These are phyloP conservation scores for Lagenorhynchus albirostris DNA, from an alignment of 2,113 vertebrate species.

Conservation along the genomic window DNA sequence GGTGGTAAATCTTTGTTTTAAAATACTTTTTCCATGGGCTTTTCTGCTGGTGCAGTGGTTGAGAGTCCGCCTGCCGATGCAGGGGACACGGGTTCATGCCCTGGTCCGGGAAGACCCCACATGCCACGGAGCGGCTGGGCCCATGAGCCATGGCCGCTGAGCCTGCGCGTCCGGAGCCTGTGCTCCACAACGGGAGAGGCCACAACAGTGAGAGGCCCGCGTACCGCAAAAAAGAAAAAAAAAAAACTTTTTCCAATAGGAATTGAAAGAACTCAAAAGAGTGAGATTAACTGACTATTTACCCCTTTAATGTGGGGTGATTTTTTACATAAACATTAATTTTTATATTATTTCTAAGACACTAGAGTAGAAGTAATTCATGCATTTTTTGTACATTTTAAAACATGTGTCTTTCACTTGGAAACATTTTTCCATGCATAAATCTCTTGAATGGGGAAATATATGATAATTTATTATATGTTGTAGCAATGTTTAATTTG, in stretches of 20 bases:
- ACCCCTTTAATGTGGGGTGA: neutral
- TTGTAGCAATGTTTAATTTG: neutral
- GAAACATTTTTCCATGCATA: constrained; percentile 70
- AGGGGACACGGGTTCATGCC: no score
- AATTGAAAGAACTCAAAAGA: neutral
- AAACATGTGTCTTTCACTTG: constrained; percentile 29
- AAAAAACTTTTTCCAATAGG: neutral
- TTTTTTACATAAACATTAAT: neutral
- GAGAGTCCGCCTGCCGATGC: no score
- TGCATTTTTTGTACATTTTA: neutral
- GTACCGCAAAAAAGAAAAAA: no score
- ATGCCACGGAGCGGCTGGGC: no score
- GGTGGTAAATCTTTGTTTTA: neutral
- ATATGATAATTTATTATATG: neutral
- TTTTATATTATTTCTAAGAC: neutral
- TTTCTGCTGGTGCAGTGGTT: no score
- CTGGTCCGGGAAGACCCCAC: no score
- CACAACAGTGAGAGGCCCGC: no score
- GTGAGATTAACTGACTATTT: neutral
- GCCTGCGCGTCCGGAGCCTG: no score
- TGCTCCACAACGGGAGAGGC: no score
- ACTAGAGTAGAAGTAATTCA: neutral
- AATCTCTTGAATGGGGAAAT: constrained; percentile 47
- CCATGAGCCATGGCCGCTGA: no score
- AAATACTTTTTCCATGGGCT: neutral